Conservation (phyloP, 2,888 invertebrate species). For the Drosophila subquinaria region DNA sequence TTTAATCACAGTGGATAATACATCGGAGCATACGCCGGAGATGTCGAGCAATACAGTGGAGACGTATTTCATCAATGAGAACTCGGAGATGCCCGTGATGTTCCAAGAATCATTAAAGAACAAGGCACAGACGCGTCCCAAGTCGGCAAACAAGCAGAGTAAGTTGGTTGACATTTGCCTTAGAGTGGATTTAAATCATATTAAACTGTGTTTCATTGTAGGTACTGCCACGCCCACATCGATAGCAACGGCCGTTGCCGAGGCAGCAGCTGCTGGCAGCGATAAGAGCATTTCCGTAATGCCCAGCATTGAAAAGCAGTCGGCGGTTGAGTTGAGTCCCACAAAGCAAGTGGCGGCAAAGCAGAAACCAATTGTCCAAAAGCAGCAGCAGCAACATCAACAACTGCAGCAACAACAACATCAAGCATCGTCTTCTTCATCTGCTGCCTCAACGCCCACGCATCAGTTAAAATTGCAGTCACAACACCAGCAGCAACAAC, state of each 20-base stretch:
- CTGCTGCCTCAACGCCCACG: constrained; percentile 77
- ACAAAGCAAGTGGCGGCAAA: constrained; percentile 13
- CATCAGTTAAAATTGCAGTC: constrained; percentile 53
- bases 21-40: constrained; percentile 44
- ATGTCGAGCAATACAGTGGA: constrained; percentile 7
- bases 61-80: constrained; percentile 17
- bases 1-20: constrained; percentile 59
- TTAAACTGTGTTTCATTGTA: constrained; percentile 20
- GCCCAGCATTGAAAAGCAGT: constrained; percentile 42
- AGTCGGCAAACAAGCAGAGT: constrained; percentile 75
- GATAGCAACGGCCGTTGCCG: constrained; percentile 70
- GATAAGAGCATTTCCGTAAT: constrained; percentile 44
- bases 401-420: constrained; percentile 23
- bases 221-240: constrained; percentile 72
- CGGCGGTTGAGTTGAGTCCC: constrained; percentile 15
- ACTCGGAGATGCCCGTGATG: constrained; percentile 33
- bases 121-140: constrained; percentile 61
- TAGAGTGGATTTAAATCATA: neutral
- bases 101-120: constrained; percentile 45
- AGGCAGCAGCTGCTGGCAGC: constrained; percentile 51
- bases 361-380: constrained; percentile 10
- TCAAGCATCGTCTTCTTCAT: constrained; percentile 58
- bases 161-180: constrained; percentile 4
- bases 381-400: constrained; percentile 19
- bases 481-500: constrained; percentile 8